These are phyloP conservation scores for Rhamnusium bicolor DNA, from an alignment of 2,888 invertebrate genomes.

Conservation along the genomic window DNA sequence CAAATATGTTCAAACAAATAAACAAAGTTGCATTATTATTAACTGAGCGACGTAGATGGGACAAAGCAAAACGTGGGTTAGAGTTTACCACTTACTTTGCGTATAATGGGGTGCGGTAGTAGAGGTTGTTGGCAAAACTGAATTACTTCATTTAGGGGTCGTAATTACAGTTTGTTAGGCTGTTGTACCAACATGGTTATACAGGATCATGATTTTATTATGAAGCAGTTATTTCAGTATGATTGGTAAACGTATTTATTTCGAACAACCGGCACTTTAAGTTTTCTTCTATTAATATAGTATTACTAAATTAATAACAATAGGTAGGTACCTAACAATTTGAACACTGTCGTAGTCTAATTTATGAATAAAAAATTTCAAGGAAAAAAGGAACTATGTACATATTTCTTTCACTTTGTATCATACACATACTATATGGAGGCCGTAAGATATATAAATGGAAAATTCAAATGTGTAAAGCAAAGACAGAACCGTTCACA, in stretches of 20 bases:
- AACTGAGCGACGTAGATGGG: neutral
- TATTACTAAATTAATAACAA: too few species aligned
- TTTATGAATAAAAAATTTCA: too few species aligned
- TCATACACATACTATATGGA: too few species aligned
- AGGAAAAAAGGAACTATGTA: too few species aligned
- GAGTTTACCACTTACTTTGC: slow-evolving; percentile 26
- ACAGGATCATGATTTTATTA: slow-evolving; percentile 39
- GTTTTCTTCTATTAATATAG: neutral
- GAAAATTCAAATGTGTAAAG: too few species aligned
- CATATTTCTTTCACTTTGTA: too few species aligned
- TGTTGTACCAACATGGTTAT: slow-evolving; percentile 37
- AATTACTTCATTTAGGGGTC: slow-evolving; percentile 47
- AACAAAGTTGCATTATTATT: neutral
- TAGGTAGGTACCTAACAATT: too few species aligned
- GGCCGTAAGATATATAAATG: too few species aligned
- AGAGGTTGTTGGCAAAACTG: slow-evolving; percentile 48
- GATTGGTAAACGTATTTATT: slow-evolving; percentile 17
- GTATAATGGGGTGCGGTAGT: slow-evolving; percentile 41
- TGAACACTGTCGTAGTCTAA: too few species aligned
- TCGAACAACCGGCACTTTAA: neutral
- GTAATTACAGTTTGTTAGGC: slow-evolving; percentile 43
- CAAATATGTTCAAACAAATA: neutral
- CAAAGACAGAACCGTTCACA: too few species aligned
- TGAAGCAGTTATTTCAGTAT: slow-evolving; percentile 35
- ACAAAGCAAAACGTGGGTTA: neutral